A percentile compares a stretch with the other conserved stretches of the same genome.
Evolutionary conservation across 2,113 vertebrate genomes (phyloP).

Genomic region (Brevimyrus niger): DNA sequence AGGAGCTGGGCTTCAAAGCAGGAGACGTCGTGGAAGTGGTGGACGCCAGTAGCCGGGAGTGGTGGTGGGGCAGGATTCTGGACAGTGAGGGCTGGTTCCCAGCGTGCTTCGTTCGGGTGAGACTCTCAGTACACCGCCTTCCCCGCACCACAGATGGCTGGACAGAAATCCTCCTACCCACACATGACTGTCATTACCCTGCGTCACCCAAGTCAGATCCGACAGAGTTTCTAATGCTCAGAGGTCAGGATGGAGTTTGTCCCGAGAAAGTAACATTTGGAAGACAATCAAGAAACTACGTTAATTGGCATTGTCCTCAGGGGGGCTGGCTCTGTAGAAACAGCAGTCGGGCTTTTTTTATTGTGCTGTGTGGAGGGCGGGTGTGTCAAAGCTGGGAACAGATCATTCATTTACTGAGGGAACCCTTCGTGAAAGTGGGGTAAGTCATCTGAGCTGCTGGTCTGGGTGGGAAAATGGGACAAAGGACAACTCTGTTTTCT

Average conservation of each 20-base stretch:
- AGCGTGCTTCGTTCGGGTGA: slow-evolving; percentile 90
- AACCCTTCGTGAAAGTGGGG: background rate
- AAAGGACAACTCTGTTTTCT: background rate
- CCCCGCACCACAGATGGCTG: background rate
- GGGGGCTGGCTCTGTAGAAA: background rate
- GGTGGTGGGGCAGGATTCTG: slow-evolving; percentile 93
- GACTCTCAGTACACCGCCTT: slow-evolving; percentile 21
- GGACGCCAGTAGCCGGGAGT: slow-evolving; percentile 92
- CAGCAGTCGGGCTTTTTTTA: background rate
- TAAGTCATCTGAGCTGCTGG: background rate
- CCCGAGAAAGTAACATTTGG: background rate
- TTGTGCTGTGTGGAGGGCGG: background rate
- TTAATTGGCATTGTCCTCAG: background rate
- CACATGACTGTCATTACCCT: background rate
- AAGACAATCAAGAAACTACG: background rate
- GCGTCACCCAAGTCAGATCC: background rate
- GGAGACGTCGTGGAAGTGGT: slow-evolving; percentile 92
- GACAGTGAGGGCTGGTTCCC: slow-evolving; percentile 96
- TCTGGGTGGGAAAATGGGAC: background rate
- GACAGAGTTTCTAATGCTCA: background rate
- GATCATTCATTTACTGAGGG: background rate
- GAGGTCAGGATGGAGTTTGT: background rate
- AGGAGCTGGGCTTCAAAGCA: slow-evolving; percentile 92
- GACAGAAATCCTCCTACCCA: background rate
- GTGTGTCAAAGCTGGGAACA: background rate